Evolutionary conservation across 2,113 vertebrate genomes (phyloP).

Genomic region (Eretmochelys imbricata): DNA sequence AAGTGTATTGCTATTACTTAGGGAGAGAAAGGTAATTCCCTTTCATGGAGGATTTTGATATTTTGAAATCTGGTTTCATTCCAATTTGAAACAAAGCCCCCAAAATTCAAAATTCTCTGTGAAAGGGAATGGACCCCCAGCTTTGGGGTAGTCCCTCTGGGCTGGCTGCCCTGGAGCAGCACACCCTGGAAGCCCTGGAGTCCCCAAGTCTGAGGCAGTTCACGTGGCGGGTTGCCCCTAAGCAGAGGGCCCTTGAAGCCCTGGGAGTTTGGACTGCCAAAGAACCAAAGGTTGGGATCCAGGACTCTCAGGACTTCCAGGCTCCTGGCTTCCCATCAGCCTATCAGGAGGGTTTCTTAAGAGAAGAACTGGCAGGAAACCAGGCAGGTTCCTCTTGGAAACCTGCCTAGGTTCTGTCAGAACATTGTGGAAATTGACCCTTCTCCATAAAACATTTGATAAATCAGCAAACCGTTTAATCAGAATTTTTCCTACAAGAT

Average conservation of each 20-base stretch:
- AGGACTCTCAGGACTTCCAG: neutral
- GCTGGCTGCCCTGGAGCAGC: no score
- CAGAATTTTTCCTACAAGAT: neutral
- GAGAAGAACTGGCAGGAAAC: neutral
- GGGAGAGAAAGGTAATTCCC: neutral
- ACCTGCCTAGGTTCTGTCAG: neutral
- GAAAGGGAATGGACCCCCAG: neutral
- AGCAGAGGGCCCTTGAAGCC: neutral
- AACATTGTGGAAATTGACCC: neutral
- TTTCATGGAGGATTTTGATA: neutral
- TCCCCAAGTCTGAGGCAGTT: neutral
- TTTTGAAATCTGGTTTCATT: neutral
- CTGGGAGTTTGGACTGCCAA: neutral
- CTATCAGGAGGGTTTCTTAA: neutral
- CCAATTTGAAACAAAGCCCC: neutral
- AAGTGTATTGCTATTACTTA: neutral
- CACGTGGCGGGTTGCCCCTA: neutral
- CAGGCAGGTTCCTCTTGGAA: neutral
- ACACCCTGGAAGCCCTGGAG: neutral
- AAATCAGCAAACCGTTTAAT: neutral
- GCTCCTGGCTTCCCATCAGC: neutral
- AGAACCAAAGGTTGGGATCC: neutral
- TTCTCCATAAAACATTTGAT: neutral
- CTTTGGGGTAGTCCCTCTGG: neutral
- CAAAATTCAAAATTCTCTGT: neutral